Evolutionary conservation across 2,888 invertebrate genomes (phyloP).

Genomic region (Caradrina clavipalpis): DNA sequence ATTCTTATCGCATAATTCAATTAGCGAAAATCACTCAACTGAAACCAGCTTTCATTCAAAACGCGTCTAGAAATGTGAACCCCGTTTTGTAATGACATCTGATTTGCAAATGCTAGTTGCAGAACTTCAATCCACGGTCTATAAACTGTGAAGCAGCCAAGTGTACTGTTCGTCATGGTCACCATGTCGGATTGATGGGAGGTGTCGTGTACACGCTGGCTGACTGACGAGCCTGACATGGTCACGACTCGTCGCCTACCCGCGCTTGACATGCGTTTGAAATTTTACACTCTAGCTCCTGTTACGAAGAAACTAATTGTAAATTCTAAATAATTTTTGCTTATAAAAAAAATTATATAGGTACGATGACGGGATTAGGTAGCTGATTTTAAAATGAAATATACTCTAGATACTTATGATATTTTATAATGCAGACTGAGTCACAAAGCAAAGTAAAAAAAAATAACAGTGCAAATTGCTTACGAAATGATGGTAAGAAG

Average conservation of each 20-base stretch:
- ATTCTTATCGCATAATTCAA: slow-evolving; percentile 12
- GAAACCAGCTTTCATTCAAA: slow-evolving; percentile 22
- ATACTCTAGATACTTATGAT: not conserved
- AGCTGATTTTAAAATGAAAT: not conserved
- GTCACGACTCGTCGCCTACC: slow-evolving; percentile 85
- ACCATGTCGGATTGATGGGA: slow-evolving; percentile 73
- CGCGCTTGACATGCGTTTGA: slow-evolving; percentile 78
- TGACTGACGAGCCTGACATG: slow-evolving; percentile 72
- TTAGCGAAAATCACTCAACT: slow-evolving; percentile 34
- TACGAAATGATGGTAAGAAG: slow-evolving; percentile 13
- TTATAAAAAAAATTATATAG: slow-evolving; percentile 35
- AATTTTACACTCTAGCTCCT: slow-evolving; percentile 72
- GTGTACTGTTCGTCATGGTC: slow-evolving; percentile 76
- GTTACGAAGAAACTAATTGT: slow-evolving; percentile 27
- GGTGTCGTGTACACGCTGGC: slow-evolving; percentile 70
- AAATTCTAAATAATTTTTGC: slow-evolving; percentile 9
- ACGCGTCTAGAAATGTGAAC: slow-evolving; percentile 51
- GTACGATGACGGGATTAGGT: not conserved
- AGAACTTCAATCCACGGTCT: slow-evolving; percentile 59
- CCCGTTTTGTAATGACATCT: slow-evolving; percentile 53
- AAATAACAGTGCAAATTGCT: not conserved
- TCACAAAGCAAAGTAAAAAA: not conserved
- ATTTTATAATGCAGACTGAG: too few relatives aligned
- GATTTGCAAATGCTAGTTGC: slow-evolving; percentile 57
- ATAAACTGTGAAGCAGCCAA: slow-evolving; percentile 59